phyloP scores from a whole-genome alignment of 64 coral and sea anemone genomes.

The Dendronephthya gigantea region DNA sequence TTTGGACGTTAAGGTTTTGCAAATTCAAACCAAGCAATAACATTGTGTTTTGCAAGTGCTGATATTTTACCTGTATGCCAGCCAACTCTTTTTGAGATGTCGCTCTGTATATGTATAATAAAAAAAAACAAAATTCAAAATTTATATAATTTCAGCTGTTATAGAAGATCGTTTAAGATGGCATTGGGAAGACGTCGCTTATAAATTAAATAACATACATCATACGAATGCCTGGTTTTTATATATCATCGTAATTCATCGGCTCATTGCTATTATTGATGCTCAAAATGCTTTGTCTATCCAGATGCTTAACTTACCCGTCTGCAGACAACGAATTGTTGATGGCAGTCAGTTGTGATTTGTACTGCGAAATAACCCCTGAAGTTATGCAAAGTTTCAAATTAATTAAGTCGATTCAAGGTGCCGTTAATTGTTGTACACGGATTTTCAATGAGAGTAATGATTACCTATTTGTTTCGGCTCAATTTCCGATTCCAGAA shows the following conservation, averaged over 20 bases:
- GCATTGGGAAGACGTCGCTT: too few species aligned
- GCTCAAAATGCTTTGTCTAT: not conserved
- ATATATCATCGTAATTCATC: too few species aligned
- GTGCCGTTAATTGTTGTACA: not conserved
- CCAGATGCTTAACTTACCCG: constrained; percentile 36
- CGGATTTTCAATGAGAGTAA: not conserved
- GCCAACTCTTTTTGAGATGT: not conserved
- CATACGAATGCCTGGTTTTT: too few species aligned
- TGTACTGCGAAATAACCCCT: constrained; percentile 95
- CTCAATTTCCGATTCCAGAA: constrained; percentile 55
- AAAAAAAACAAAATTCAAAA: too few species aligned
- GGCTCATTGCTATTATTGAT: not conserved
- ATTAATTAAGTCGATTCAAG: too few species aligned
- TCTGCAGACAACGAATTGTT: constrained; percentile 32
- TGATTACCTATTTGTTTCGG: constrained; percentile 41
- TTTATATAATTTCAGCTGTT: too few species aligned
- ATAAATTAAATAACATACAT: too few species aligned
- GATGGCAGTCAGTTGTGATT: constrained; percentile 64
- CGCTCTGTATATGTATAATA: not conserved
- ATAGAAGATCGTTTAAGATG: too few species aligned
- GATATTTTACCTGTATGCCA: not conserved
- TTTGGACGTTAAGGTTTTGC: not conserved
- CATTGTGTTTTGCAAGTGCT: not conserved
- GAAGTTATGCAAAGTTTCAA: not conserved
- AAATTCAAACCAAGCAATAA: not conserved